phyloP scores from a whole-genome alignment of 2,888 invertebrate genomes.

The Chamaedrilus cognettii region DNA sequence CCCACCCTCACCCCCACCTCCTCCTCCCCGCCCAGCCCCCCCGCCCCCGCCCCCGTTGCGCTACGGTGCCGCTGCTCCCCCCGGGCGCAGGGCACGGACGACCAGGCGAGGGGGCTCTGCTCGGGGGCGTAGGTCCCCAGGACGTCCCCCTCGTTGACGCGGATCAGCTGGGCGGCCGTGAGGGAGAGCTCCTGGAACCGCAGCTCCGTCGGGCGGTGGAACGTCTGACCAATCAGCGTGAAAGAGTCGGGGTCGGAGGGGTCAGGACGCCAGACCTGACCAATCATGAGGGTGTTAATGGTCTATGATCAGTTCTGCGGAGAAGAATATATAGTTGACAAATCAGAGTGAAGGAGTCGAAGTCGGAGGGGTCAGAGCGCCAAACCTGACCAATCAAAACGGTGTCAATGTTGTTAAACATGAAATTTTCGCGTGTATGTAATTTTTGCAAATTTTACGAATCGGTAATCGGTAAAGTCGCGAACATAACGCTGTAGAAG shows the following conservation, averaged over 20 bases:
- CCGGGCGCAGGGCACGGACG: slow-evolving; percentile 33
- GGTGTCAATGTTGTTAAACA: too few relatives aligned
- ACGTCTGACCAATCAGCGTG: slow-evolving; percentile 37
- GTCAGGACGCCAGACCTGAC: slow-evolving; percentile 8
- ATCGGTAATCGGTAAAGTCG: too few relatives aligned
- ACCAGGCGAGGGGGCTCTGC: slow-evolving; percentile 33
- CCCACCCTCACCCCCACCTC: slow-evolving; percentile 28
- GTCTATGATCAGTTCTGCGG: too few relatives aligned
- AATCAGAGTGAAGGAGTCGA: slow-evolving; percentile 30
- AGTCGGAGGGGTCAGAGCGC: not conserved
- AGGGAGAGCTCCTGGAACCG: slow-evolving; percentile 31
- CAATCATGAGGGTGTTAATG: too few relatives aligned
- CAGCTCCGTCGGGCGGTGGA: slow-evolving; percentile 32
- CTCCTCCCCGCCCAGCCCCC: too few relatives aligned
- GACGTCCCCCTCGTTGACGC: slow-evolving; percentile 31
- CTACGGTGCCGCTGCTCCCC: slow-evolving; percentile 23
- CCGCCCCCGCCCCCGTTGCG: not conserved
- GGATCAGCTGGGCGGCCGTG: slow-evolving; percentile 17
- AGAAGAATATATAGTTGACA: too few relatives aligned
- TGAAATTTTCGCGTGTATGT: too few relatives aligned
- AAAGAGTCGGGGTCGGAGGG: slow-evolving; percentile 16
- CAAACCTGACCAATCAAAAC: too few relatives aligned
- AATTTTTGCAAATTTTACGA: too few relatives aligned
- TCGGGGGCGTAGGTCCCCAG: slow-evolving; percentile 33
- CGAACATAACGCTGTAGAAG: too few relatives aligned